Evolutionary conservation across 92 coral and sea anemone species (phyloP), one percentile per base, ranked within the genome.

Genomic region (Epizoanthus illoricatus): DNA sequence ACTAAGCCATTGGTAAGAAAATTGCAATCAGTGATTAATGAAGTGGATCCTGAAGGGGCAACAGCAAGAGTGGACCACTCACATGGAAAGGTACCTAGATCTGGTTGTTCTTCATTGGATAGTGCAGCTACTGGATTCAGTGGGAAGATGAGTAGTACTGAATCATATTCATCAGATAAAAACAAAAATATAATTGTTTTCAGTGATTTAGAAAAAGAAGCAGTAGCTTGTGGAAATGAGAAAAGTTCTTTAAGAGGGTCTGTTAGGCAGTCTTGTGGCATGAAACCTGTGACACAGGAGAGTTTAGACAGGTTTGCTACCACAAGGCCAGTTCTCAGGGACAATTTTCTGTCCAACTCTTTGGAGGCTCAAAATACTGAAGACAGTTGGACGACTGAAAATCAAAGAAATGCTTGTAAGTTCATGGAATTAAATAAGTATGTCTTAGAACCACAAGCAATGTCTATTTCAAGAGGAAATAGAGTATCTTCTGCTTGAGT

Each of bases 1-100:
- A 85, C 91, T 72, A 83, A 67, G 68, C 91, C 85, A 45, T 86
- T 92, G 2, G 82, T 82, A 15, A 91, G 87, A 65, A 86, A 92
- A 59, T 69, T 87, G 13, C 91, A 87, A 21, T 73, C 91, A 47
- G 89, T 85, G 12, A 80, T 88, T 28, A 72, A 69, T 39, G 92
- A 92, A 59, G 90, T 84, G 58, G 81, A 84, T 43, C 59, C 84
- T 7, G 90, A 83, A 43, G 40, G 75, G 5, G 85, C 85, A 55
- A 76, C 42, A 16, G 11, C 15, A 20, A 43, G 82, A 6, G 11
- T 23, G 12, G 40, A 20, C 23, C 3, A 62, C n/a, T 58, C 71
- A 42, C 64, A 63, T 64, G 59, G 59, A 16, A 21, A 36, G 7
- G 39, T 17, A 42, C 57, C 54, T 10, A 16, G 2, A 43, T 40